phyloP scores from a whole-genome alignment of 2,888 invertebrate species.

The Syrista parreyssii region DNA sequence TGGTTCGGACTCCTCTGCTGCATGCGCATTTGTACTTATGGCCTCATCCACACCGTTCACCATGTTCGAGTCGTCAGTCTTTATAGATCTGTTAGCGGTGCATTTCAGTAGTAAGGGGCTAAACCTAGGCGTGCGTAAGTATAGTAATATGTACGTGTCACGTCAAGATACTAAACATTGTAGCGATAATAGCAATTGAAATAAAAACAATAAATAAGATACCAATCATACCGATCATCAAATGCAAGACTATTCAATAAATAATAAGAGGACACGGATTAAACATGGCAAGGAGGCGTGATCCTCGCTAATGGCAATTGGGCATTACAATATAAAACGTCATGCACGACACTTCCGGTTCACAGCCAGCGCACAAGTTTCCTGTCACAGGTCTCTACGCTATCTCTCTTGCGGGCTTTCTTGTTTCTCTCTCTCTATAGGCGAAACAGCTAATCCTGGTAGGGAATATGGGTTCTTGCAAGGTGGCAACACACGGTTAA shows the following conservation, averaged over 20 bases:
- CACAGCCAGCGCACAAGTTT: neutral
- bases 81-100: slow-evolving; percentile 78
- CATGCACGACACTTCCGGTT: neutral
- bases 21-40: slow-evolving; percentile 61
- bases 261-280: neutral
- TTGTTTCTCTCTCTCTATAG: slow-evolving; percentile 14
- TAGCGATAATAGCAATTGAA: neutral
- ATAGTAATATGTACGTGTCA: slow-evolving; percentile 17
- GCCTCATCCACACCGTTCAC: slow-evolving; percentile 60
- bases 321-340: neutral
- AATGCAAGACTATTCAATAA: neutral
- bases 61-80: slow-evolving; percentile 72
- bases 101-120: slow-evolving; percentile 60
- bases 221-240: neutral
- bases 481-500: slow-evolving; percentile 55
- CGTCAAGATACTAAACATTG: neutral
- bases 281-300: neutral
- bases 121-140: slow-evolving; percentile 44
- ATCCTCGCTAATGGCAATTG: no score
- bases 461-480: slow-evolving; percentile 39
- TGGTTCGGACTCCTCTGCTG: slow-evolving; percentile 55
- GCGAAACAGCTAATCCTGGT: slow-evolving; percentile 23
- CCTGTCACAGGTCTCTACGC: neutral
- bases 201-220: neutral
- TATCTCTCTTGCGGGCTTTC: neutral